phyloP scores from a whole-genome alignment of 2,797 vertebrate genomes.

The Rhincodon typus region DNA sequence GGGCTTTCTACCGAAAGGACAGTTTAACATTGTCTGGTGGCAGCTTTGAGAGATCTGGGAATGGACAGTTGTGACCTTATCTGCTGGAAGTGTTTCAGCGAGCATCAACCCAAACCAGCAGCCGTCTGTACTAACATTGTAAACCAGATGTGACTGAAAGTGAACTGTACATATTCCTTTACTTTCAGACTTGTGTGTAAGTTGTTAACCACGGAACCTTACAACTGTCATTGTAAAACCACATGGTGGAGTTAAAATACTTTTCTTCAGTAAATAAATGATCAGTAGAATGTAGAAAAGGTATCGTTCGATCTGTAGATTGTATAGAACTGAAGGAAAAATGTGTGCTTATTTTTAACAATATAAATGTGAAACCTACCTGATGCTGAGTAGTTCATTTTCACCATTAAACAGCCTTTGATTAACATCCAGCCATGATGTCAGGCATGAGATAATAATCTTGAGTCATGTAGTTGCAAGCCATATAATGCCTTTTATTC shows the following conservation, averaged over 20 bases:
- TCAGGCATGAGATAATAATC: slow-evolving; percentile 1
- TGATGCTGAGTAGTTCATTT: not conserved
- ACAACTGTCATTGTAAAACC: not conserved
- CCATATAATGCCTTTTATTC: slow-evolving; percentile 17
- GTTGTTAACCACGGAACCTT: not conserved
- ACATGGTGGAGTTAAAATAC: not conserved
- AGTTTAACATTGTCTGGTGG: not conserved
- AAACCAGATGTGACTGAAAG: not conserved
- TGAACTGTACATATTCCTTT: not conserved
- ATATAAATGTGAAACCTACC: not conserved
- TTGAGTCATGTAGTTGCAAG: slow-evolving; percentile 10
- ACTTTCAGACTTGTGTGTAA: not conserved
- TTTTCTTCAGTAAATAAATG: not conserved
- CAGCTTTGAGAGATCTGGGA: not conserved
- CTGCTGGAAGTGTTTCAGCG: not conserved
- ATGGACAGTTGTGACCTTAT: not conserved
- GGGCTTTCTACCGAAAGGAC: not conserved
- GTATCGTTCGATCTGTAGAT: no score
- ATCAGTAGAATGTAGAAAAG: no score
- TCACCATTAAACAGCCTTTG: slow-evolving; percentile 10
- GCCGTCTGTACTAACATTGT: not conserved
- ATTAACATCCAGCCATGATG: slow-evolving; percentile 24
- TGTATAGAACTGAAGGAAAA: not conserved
- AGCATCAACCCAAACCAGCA: not conserved
- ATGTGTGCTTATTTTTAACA: not conserved